Conservation (phyloP, 37 sponge, comb jelly and placozoan genomes). For the Petrosia ficiformis region DNA sequence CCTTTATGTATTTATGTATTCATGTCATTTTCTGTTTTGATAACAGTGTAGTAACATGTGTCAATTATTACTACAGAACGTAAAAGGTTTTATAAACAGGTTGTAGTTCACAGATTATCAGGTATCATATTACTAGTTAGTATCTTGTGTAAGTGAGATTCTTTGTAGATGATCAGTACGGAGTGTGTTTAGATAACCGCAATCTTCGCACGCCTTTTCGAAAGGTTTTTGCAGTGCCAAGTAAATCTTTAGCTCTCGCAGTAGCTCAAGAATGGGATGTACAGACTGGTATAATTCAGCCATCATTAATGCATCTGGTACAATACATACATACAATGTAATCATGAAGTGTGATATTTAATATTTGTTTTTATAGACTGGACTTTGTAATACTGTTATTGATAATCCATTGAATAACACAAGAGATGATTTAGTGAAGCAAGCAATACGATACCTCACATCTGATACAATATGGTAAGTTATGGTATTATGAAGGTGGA, state of each 20-base stretch:
- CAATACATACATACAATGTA: not conserved
- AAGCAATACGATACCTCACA: conserved; percentile 24
- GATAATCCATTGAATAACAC: conserved; percentile 31
- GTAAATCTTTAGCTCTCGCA: conserved; percentile 66
- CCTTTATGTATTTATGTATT: too few relatives aligned
- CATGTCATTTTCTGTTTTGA: too few relatives aligned
- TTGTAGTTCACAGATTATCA: conserved; percentile 21
- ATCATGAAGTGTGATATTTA: not conserved
- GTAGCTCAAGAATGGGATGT: conserved; percentile 76
- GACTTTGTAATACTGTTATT: conserved; percentile 73
- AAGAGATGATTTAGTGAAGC: not conserved
- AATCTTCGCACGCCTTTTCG: conserved; percentile 62
- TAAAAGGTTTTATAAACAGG: conserved; percentile 74
- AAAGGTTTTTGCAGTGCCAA: conserved; percentile 49
- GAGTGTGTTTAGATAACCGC: conserved; percentile 52
- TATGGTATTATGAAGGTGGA: too few relatives aligned
- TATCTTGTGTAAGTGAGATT: not conserved
- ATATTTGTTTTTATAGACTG: conserved; percentile 41
- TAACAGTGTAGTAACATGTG: too few relatives aligned
- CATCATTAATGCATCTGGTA: conserved; percentile 78
- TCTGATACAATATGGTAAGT: conserved; percentile 72
- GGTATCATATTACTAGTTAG: not conserved
- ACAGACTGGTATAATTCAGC: conserved; percentile 47
- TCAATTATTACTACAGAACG: too few relatives aligned
- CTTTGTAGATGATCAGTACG: conserved; percentile 18